Evolutionary conservation across 2,113 vertebrate genomes (phyloP), one percentile per base, ranked within the genome.

Genomic region (Acrocephalus arundinaceus): DNA sequence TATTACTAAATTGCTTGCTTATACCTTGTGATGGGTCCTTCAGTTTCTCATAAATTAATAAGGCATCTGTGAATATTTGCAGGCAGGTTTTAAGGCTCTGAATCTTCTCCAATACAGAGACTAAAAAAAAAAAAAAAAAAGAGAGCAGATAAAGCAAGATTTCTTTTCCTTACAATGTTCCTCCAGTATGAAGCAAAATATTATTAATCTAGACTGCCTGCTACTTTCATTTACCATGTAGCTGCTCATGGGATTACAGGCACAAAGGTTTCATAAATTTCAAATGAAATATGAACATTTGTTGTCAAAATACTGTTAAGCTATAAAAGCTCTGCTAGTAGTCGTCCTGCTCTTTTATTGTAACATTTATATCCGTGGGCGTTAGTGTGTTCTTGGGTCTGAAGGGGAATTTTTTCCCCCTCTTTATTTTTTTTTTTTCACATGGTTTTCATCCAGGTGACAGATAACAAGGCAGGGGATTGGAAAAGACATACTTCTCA

Each of bases 271-370:
- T 99, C 97, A 98, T 97, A 98, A 97, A 98, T 98, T 97, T 98
- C 97, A 98, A 98, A 98, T 98, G 98, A 98, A 99, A 98, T 98
- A 98, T 96, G 98, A 98, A 98, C 98, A 98, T 98, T 98, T 98
- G 98, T 99, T 98, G 98, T 98, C 98, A 98, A 98, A 98, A 98
- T 97, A 97, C 96, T 97, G 96, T 95, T 97, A 97, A 94, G 97
- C 95, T 96, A 91, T 96, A 97, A 98, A 98, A 97, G 96, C 97
- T 90, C 65, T 94, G 92, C 96, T 96, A 84, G 93, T 96, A 90
- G 92, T 93, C 75, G 43, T 94, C 97, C 89, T 85, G 89, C 90
- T 97, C 94, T 96, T 97, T 96, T 97, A 96, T 97, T 96, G 83
- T 86, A 96, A 91, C 96, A 93, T 97, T 97, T 98, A 92, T 97